A percentile compares a stretch with the other conserved stretches of the same genome.
Conservation (phyloP, 2,797 vertebrate species). For the Pseudocheirus occidentalis region DNA sequence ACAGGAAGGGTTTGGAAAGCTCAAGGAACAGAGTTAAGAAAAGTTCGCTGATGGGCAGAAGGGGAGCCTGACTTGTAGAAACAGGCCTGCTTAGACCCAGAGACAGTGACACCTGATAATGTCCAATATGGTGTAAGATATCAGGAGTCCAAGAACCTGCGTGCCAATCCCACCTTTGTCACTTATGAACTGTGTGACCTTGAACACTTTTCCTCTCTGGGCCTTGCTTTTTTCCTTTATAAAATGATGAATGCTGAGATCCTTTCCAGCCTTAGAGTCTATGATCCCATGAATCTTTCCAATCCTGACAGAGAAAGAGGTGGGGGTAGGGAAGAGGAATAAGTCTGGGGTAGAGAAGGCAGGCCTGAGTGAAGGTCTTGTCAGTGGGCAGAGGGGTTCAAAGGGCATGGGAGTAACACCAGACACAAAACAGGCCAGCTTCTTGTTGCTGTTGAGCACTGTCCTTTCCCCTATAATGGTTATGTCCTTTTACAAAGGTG, state of each 20-base stretch:
- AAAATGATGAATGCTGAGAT: neutral
- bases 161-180: neutral
- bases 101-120: neutral
- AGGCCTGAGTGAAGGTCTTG: neutral
- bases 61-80: neutral
- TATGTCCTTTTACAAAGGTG: neutral
- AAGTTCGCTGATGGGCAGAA: neutral
- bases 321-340: neutral
- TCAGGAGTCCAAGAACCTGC: neutral
- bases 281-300: neutral
- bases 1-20: neutral
- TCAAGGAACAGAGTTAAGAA: neutral
- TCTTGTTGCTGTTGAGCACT: neutral
- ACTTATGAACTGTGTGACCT: constrained; percentile 5
- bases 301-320: neutral
- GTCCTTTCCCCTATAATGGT: neutral
- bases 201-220: neutral
- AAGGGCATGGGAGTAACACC: neutral
- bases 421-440: neutral
- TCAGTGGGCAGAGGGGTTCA: neutral
- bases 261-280: neutral
- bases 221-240: constrained; percentile 2
- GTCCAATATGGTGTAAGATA: neutral
- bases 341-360: neutral
- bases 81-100: neutral